Evolutionary conservation across 2,888 invertebrate genomes (phyloP).

Genomic region (Hyppa rectilinea): DNA sequence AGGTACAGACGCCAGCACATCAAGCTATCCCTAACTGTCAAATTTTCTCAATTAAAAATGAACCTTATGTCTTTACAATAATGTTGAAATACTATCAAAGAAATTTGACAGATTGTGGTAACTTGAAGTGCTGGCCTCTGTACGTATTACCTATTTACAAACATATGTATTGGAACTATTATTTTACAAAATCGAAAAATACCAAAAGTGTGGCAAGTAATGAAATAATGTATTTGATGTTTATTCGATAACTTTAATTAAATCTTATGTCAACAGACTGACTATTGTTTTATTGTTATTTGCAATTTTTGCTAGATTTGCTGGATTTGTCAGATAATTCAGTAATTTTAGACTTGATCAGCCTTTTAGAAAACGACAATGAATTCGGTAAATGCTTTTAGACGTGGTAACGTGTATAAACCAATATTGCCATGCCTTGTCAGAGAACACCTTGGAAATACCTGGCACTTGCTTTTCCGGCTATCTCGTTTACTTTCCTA

Average conservation of each 20-base stretch:
- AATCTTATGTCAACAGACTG: no score
- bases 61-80: no score
- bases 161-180: neutral
- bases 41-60: no score
- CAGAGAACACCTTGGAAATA: constrained; percentile 4
- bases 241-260: neutral
- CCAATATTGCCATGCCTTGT: neutral
- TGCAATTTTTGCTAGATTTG: neutral
- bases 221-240: no score
- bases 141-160: neutral
- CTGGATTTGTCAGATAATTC: neutral
- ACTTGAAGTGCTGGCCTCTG: no score
- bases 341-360: neutral
- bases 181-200: neutral
- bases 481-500: neutral
- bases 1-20: no score
- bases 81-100: no score
- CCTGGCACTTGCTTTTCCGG: constrained; percentile 7
- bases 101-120: no score
- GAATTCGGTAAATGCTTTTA: constrained; percentile 17
- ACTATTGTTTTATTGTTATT: neutral
- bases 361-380: neutral
- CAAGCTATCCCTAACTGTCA: no score
- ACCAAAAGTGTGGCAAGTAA: neutral
- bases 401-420: neutral